phyloP scores from a whole-genome alignment of 2,113 vertebrate genomes.

The Xenus cinereus region DNA sequence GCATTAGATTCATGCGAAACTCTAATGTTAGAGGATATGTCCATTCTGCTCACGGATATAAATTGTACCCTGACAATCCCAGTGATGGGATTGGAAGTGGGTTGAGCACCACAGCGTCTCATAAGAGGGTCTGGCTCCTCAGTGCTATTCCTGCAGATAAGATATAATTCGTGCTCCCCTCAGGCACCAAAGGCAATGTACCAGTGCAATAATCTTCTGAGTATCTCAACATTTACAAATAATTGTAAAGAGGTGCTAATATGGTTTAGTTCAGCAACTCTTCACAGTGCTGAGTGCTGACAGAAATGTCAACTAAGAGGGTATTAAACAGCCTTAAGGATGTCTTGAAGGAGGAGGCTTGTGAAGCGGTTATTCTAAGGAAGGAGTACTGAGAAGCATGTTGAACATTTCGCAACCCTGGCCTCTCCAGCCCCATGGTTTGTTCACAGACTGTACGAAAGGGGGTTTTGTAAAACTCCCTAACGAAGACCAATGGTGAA shows the following conservation, averaged over 20 bases:
- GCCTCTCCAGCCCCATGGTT: not conserved
- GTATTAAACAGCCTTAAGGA: constrained; percentile 1
- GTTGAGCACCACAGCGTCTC: constrained; percentile 1
- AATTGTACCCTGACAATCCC: constrained; percentile 40
- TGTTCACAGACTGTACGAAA: rapidly evolving
- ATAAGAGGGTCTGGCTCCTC: not conserved
- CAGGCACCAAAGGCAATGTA: constrained; percentile 46
- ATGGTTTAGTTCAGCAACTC: constrained; percentile 52
- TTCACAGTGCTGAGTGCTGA: constrained; percentile 19
- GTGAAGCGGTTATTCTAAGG: not conserved
- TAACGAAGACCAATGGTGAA: not conserved
- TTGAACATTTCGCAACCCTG: not conserved
- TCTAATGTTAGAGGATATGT: constrained; percentile 1
- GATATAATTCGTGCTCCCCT: constrained; percentile 48
- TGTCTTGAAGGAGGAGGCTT: not conserved
- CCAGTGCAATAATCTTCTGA: constrained; percentile 41
- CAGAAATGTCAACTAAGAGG: not conserved
- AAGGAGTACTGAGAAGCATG: not conserved
- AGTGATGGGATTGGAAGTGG: constrained; percentile 29
- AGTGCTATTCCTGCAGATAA: constrained; percentile 48
- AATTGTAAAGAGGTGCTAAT: constrained; percentile 58
- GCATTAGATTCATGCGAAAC: constrained; percentile 12
- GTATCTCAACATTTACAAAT: constrained; percentile 53
- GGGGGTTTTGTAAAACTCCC: not conserved
- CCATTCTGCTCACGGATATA: constrained; percentile 27